These are phyloP conservation scores for Drosophila nebulosa DNA, from an alignment of 1,140 invertebrate genomes.

Conservation along the genomic window DNA sequence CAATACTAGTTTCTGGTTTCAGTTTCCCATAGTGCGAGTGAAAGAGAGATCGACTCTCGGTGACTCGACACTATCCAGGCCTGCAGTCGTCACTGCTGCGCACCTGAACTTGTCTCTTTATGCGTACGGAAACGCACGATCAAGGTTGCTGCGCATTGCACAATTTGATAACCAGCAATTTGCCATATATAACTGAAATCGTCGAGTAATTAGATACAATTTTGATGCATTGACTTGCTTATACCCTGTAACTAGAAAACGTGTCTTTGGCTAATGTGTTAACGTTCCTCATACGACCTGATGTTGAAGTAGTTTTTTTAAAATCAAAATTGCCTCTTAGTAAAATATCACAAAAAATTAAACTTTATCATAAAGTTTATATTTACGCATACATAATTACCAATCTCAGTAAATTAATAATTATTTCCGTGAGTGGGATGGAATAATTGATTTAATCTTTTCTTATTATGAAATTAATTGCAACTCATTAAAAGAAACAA, in stretches of 20 bases:
- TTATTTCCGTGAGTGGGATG: too few species aligned
- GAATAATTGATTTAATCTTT: too few species aligned
- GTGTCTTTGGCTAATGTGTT: too few species aligned
- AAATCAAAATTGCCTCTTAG: too few species aligned
- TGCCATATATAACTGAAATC: not conserved
- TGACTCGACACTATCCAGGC: not conserved
- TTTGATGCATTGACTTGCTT: not conserved
- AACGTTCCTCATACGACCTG: too few species aligned
- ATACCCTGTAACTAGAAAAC: not conserved
- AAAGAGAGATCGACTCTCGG: not conserved
- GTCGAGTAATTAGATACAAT: not conserved
- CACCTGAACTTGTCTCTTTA: slow-evolving; percentile 63
- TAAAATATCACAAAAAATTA: too few species aligned
- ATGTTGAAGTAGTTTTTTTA: too few species aligned
- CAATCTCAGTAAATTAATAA: too few species aligned
- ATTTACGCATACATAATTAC: too few species aligned
- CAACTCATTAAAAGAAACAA: too few species aligned
- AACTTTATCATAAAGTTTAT: too few species aligned
- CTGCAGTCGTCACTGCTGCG: slow-evolving; percentile 39
- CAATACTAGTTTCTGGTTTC: slow-evolving; percentile 47
- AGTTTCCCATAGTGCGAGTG: slow-evolving; percentile 3
- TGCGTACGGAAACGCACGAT: slow-evolving; percentile 44
- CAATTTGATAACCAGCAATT: not conserved
- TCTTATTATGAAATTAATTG: too few species aligned
- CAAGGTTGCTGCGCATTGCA: slow-evolving; percentile 41